Evolutionary conservation across 2,113 vertebrate genomes (phyloP), one percentile per base, ranked within the genome.

Genomic region (Gila orcuttii): DNA sequence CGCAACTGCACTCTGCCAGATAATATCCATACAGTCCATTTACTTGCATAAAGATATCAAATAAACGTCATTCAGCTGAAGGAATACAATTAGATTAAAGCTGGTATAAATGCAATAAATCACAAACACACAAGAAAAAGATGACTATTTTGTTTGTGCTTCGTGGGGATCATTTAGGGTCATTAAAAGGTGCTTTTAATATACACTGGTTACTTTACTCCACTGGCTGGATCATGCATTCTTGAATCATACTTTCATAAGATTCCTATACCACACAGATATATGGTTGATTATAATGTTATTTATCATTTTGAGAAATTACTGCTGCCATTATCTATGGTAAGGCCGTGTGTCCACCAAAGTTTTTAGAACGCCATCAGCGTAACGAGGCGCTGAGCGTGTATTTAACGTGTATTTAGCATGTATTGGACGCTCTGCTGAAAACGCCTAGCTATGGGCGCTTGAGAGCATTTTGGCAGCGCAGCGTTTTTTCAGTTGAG

Each of bases 51-150:
- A 78, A 57, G 17, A 36, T 33, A 68, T 50, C 17, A 82, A 82
- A 68, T 82, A 82, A 50, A 82, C 9, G 13, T n/a, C 55, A 81
- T 23, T 82, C 60, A 81, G 8, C 13, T 50, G 42, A 68, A 81
- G 8, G 13, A 80, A 42, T 36, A 62, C 57, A 45, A 62, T 80
- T 23, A 45, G 57, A 80, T 59, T 33, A 60, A 57, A 45, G 52
- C 36, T 7, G 4, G 21, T 62, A 45, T 47, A 81, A 36, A 66
- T 45, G 79, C 39, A 50, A 31, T 57, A 36, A 78, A 78, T 57
- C 25, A 36, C 21, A 31, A 47, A 50, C 60, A 68, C 6, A 28
- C 11, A 4, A 10, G 12, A 42, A 28, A 45, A 60, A 33, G 17
- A 50, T 23, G 45, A 11, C 23, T 25, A 25, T 62, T 42, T 25